A percentile compares a stretch with the other conserved stretches of the same genome.
phyloP scores from a whole-genome alignment of 1,140 invertebrate genomes.

The Yoshiicerus persimilis region DNA sequence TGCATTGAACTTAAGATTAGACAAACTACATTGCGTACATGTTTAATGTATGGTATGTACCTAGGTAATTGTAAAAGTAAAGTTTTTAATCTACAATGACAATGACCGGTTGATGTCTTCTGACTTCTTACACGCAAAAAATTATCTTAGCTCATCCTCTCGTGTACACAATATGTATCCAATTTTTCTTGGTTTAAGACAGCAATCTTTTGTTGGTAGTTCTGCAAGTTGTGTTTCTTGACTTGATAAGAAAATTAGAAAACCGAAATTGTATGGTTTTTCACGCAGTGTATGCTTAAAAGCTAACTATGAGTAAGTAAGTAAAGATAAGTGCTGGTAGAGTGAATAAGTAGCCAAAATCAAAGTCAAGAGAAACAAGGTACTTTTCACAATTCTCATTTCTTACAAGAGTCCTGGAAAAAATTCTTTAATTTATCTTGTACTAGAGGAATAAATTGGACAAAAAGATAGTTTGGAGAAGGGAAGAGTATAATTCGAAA shows the following conservation, averaged over 20 bases:
- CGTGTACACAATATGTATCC: not conserved
- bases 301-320: not conserved
- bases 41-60: not conserved
- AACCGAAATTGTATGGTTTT: not conserved
- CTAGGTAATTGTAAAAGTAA: not conserved
- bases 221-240: not conserved
- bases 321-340: not conserved
- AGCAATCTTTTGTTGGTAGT: not conserved
- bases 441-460: not conserved
- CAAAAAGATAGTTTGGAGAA: not conserved
- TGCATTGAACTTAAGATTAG: not conserved
- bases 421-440: not conserved
- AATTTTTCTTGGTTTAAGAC: not conserved
- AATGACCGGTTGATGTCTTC: slow-evolving; percentile 23
- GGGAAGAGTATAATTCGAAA: not conserved
- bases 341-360: not conserved
- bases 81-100: not conserved
- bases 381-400: not conserved
- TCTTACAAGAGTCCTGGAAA: not conserved
- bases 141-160: not conserved
- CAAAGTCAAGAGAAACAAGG: not conserved
- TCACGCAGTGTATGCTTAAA: not conserved
- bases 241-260: not conserved
- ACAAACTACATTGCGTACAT: not conserved
- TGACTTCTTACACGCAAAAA: not conserved